Base-by-base conservation (phyloP, 2,888 invertebrate species). In the Drosophila leonis region DNA sequence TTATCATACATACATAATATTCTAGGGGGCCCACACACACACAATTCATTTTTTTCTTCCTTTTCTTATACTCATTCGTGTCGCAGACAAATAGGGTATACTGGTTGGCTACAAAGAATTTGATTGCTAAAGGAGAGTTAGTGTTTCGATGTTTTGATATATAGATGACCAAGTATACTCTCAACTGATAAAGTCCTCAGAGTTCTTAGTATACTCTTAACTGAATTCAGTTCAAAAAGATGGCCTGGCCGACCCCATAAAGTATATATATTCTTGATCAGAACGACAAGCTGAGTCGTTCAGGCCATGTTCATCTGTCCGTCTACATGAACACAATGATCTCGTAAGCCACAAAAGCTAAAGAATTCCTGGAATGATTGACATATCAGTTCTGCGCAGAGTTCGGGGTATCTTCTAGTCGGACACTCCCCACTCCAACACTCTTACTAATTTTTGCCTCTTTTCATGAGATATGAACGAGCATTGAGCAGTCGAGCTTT, bases 1-100 rank as follows among this genome's bases (percentile, higher is more conserved):
- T 83, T 75, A 78, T 78, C 48, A 57, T 46, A 64, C 56, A 52
- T 20, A 55, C 24, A 27, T 39, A 60, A 27, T 63, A 35, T 46
- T 18, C 41, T 42, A 12, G 12, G 35, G 27, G 10, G 24, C 44
- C 24, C 31, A n/a, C 46, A n/a, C n/a, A 27, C 15, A 51, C 13
- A 18, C 35, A 27, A 7, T 18, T n/a, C 27, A 18, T 39, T n/a
- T 39, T 15, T 54, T 27, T 54, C n/a, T 18, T 20, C 18, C 51
- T 18, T 18, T 18, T 49, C 13, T 13, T 13, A 37, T 37, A 27
- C 37, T 27, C 37, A n/a, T n/a, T 15, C 15, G 8, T 15, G 7
- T 12, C 10, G 15, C 2, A n/a, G n/a, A 1, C 18, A 18, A 49
- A 31, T 6, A 18, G 31, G 13, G 49, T 20, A 33, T 49, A 49